A percentile compares a stretch with the other conserved stretches of the same genome.
Conservation (phyloP, 2,113 vertebrate species). For the Capreolus pygargus region DNA sequence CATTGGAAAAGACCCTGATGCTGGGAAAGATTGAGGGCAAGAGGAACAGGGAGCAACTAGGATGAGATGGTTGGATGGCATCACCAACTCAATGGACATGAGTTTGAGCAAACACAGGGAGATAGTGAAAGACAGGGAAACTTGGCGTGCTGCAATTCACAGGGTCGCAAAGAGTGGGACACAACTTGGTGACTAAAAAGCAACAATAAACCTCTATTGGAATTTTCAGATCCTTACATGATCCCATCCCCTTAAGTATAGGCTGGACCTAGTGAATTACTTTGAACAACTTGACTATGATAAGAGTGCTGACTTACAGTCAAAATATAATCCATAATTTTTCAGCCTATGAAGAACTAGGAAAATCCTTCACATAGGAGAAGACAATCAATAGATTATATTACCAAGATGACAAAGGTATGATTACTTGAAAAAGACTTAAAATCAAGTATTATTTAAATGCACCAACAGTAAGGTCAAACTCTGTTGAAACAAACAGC, state of each 20-base stretch:
- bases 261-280: background rate
- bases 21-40: background rate
- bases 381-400: background rate
- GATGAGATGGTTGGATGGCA: background rate
- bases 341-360: background rate
- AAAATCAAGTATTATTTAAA: background rate
- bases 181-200: background rate
- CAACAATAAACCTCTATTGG: background rate
- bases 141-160: background rate
- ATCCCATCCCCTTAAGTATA: background rate
- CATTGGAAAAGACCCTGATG: background rate
- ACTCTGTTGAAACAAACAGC: background rate
- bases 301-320: background rate
- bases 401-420: background rate
- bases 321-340: background rate
- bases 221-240: background rate
- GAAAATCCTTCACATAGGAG: background rate
- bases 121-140: background rate
- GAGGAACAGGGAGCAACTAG: background rate
- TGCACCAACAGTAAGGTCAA: background rate
- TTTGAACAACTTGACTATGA: background rate
- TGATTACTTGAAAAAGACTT: background rate
- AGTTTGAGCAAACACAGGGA: background rate
- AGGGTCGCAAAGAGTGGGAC: background rate
- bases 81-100: background rate